Conservation (phyloP, 2,797 vertebrate species). For the Intellagama lesueurii region DNA sequence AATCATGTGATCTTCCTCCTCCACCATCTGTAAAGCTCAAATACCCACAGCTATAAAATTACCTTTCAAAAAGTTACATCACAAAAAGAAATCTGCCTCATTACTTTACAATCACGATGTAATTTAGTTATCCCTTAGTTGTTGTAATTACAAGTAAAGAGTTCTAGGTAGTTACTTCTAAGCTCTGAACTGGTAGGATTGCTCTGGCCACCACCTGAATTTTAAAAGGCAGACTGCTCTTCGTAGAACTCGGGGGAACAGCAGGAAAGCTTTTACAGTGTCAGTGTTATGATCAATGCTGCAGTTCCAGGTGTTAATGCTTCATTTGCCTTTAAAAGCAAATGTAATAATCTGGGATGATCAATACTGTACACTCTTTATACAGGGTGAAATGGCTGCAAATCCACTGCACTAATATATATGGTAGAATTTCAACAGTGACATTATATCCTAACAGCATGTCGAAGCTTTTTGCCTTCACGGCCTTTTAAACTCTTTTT, state of each 20-base stretch:
- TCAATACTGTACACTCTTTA: constrained; percentile 64
- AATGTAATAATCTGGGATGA: constrained; percentile 67
- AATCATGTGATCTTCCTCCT: no score
- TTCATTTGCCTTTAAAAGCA: constrained; percentile 72
- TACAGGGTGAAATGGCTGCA: constrained; percentile 50
- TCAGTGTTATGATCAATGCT: constrained; percentile 53
- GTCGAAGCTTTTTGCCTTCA: not conserved
- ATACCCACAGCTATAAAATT: no score
- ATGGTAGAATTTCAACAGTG: constrained; percentile 51
- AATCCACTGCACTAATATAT: constrained; percentile 51
- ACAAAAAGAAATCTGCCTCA: no score
- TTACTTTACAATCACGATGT: no score
- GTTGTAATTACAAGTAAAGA: not conserved
- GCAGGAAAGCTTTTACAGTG: constrained; percentile 36
- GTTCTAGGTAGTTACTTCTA: not conserved
- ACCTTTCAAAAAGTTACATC: no score
- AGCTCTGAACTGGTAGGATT: not conserved
- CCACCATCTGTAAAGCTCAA: no score
- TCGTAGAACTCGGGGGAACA: constrained; percentile 50
- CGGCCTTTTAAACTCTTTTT: not conserved
- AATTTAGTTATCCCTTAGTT: not conserved
- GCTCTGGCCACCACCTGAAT: not conserved
- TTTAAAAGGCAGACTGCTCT: constrained; percentile 60
- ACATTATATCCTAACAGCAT: constrained; percentile 27
- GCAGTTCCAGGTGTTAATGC: constrained; percentile 60